Conservation (phyloP, 2,888 invertebrate genomes). For the Hemicrepidius hirtus region DNA sequence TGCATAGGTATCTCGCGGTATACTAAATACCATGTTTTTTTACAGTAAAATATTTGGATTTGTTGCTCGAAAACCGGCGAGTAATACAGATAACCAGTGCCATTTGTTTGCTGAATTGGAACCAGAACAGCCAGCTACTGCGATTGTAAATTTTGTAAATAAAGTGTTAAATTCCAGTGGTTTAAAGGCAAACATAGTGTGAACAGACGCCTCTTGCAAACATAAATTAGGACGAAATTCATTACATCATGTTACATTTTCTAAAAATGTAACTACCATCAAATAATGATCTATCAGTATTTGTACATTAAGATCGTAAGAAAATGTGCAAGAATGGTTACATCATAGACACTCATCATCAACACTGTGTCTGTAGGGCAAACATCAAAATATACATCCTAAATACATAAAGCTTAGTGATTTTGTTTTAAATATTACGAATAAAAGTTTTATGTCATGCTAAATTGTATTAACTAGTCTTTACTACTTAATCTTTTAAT, state of each 20-base stretch:
- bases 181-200: slow-evolving; percentile 58
- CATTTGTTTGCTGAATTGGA: slow-evolving; percentile 98
- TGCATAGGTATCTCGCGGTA: too few species aligned
- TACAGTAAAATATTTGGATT: slow-evolving; percentile 95
- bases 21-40: too few species aligned
- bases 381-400: slow-evolving; percentile 14
- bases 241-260: slow-evolving; percentile 16
- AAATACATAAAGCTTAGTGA: slow-evolving; percentile 13
- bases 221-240: neutral
- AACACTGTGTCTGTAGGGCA: slow-evolving; percentile 25
- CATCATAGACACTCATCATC: slow-evolving; percentile 1
- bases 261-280: slow-evolving; percentile 8
- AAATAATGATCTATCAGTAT: slow-evolving; percentile 19
- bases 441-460: slow-evolving; percentile 29
- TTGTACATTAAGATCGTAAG: neutral
- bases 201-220: slow-evolving; percentile 15
- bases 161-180: slow-evolving; percentile 82
- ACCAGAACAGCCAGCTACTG: slow-evolving; percentile 94
- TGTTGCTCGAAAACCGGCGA: slow-evolving; percentile 91
- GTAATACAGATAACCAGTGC: slow-evolving; percentile 94
- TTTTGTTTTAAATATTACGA: slow-evolving; percentile 23
- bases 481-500: slow-evolving; percentile 49
- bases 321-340: neutral
- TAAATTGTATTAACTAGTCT: slow-evolving; percentile 51
- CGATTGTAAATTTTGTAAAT: slow-evolving; percentile 92